These are phyloP conservation scores for Philotrypesis tridentata DNA, from an alignment of 1,140 invertebrate species.

Conservation along the genomic window DNA sequence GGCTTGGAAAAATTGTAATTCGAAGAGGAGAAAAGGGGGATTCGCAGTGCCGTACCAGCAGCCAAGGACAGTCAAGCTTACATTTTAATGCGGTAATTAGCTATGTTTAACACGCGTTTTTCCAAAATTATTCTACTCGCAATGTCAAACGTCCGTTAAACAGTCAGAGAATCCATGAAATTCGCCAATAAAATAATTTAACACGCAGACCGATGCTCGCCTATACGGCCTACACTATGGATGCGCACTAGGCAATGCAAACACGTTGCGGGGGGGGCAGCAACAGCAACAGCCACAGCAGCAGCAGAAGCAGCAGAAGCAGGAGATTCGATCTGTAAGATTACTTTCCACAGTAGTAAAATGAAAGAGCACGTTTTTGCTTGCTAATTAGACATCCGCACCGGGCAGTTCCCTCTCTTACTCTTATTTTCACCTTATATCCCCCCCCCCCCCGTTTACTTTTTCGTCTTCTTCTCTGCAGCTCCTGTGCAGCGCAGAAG, in stretches of 20 bases:
- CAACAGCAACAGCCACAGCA: not conserved
- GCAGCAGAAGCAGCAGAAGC: not conserved
- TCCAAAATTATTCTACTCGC: too few relatives aligned
- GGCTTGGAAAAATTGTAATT: too few relatives aligned
- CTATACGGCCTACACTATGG: too few relatives aligned
- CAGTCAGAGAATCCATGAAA: too few relatives aligned
- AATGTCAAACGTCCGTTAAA: too few relatives aligned
- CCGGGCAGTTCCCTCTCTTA: not conserved
- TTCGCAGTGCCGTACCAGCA: too few relatives aligned
- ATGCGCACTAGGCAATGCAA: not conserved
- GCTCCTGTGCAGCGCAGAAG: not conserved
- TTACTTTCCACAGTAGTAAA: conserved; percentile 39
- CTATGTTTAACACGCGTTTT: too few relatives aligned
- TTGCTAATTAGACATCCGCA: conserved; percentile 38
- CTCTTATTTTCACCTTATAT: not conserved
- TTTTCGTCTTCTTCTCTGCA: not conserved
- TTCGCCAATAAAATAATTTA: too few relatives aligned
- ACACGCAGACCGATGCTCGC: too few relatives aligned
- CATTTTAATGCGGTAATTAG: too few relatives aligned
- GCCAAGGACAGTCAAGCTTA: too few relatives aligned
- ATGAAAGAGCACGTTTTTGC: conserved; percentile 42
- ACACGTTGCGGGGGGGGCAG: conserved; percentile 10
- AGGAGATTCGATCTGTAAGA: conserved; percentile 19
- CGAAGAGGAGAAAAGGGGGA: too few relatives aligned
- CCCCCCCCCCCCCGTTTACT: not conserved